Conservation (phyloP, 1,140 invertebrate genomes). For the Hetaerina americana region DNA sequence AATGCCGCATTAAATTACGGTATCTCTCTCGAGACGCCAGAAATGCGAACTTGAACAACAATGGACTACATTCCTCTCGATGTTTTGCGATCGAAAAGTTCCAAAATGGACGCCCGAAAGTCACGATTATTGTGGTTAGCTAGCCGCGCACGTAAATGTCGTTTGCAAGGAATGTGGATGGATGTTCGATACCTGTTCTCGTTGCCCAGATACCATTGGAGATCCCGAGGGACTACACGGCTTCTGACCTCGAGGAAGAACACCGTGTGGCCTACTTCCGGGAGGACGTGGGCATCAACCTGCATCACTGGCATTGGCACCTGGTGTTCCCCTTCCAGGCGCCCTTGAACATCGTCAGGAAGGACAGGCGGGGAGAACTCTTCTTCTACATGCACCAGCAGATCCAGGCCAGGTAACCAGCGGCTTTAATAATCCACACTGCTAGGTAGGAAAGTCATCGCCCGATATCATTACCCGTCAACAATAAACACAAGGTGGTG, state of each 20-base stretch:
- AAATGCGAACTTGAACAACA: no score
- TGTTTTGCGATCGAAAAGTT: no score
- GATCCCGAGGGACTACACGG: conserved; percentile 58
- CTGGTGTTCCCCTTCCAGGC: conserved; percentile 29
- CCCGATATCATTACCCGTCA: no score
- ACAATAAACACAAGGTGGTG: no score
- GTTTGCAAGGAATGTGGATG: no score
- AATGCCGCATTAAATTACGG: no score
- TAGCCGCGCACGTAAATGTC: no score
- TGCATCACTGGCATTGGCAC: conserved; percentile 64
- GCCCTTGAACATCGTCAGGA: conserved; percentile 10
- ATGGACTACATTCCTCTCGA: no score
- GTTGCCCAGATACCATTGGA: conserved; percentile 36
- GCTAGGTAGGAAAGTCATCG: no score
- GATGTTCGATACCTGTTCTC: neutral
- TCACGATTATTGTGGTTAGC: no score
- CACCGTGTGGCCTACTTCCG: conserved; percentile 59
- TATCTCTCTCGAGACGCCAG: no score
- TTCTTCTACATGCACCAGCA: conserved; percentile 29
- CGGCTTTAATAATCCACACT: neutral
- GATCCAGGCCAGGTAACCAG: conserved; percentile 29
- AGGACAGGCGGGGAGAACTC: conserved; percentile 26
- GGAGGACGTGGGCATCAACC: conserved; percentile 57
- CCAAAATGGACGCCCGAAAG: no score
- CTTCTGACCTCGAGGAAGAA: conserved; percentile 55